Base-by-base conservation (phyloP, 2,113 vertebrate species). In the Bos indicus region DNA sequence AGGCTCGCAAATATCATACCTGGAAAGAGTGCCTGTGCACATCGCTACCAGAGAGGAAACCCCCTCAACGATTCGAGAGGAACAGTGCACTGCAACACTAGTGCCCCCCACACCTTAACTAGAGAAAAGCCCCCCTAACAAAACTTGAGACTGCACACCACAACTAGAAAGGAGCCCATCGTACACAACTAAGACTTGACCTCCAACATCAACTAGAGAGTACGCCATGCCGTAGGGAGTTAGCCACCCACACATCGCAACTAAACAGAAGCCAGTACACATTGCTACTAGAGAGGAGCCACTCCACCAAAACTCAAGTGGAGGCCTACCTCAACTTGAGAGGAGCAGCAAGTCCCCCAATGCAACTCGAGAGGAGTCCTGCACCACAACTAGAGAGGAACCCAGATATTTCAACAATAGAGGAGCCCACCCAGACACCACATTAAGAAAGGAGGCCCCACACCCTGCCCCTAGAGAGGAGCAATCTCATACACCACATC, bases 1-100 rank as follows among this genome's bases (percentile, higher is more conserved):
- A n/a, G 62, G 33, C 62, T 67, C 16, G 4, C 33, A 67, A n/a
- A n/a, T n/a, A n/a, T 67, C 2, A 0, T 7, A n/a, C 33, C 16
- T 19, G 33, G 7, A 67, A 67, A 67, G 62, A 67, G 33, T 67
- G 62, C 7, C 30, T 19, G 62, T 67, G 33, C 16, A 67, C 62
- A 67, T n/a, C 15, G 16, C 3, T 67, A n/a, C 60, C 33, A n/a
- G 33, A 67, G 33, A n/a, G 62, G 62, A 67, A 64, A 19, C 62
- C 33, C 33, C 33, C 33, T 67, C 33, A n/a, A n/a, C 62, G n/a
- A 67, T 67, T 64, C 16, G 1, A 67, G 62, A 64, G 62, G 30
- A 67, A n/a, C 16, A n/a, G 16, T 67, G 33, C 16, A n/a, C 62
- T n/a, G 7, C 62, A n/a, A n/a, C 33, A 19, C 62, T 67, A 67